Evolutionary conservation across 2,888 invertebrate genomes (phyloP), one percentile per base, ranked within the genome.

Genomic region (Octonoba sinensis): DNA sequence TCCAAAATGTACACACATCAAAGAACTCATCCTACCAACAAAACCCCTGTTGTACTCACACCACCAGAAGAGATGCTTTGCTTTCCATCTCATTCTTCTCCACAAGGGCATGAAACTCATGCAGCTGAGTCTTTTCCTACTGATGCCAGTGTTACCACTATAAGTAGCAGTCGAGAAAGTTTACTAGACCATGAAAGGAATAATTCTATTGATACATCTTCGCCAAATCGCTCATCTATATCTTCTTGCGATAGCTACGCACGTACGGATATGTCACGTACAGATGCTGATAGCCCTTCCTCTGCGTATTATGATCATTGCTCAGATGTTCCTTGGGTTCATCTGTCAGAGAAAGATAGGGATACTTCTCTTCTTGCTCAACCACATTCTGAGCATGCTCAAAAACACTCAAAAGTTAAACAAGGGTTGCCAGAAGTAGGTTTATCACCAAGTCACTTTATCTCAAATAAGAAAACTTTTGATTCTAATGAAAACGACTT

Each of bases 171-270:
- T 44, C 71, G 67, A 49, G 75, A 82, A 16, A 82, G 82, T 56
- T 64, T 76, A 11, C 44, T 82, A 16, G 70, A 70, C 18, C 75
- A 70, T 16, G 82, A 82, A 24, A 54, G 47, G 36, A 72, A 67
- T 56, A 76, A 59, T 46, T 79, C 75, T 16, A 77, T 66, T 20
- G 82, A 82, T 66, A 66, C 94, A 8, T 95, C 94, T 2, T 94
- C 94, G 0, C 94, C 95, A 87, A 95, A 95, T 88, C 91, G 94
- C 11, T 94, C 94, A 0, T 92, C 94, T 84, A 94, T 93, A 88
- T 94, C 94, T 73, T 95, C 94, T 0, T 94, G 95, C 87, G 95
- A 95, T 88, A 94, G 94, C 88, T 94, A 93, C 87, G 93, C 86
- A n/a, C 85, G 86, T 20, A 86, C 87, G 18, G 87, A 87, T 70